Evolutionary conservation across 2,888 invertebrate genomes (phyloP), one percentile per base, ranked within the genome.

Genomic region (Lomographa bimaculata): DNA sequence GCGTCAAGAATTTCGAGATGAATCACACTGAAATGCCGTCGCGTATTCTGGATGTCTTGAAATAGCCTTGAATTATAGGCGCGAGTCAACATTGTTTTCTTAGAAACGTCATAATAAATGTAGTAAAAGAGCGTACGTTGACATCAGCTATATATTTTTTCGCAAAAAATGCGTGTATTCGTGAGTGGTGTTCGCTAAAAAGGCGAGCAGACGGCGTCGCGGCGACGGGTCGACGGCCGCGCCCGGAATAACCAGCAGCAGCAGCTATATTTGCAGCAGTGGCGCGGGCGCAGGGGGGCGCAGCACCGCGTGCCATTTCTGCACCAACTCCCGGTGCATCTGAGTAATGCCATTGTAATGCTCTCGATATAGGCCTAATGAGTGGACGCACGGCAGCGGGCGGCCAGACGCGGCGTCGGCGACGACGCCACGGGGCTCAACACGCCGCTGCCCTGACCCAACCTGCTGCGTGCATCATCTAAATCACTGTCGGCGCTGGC

Each of bases 331-430:
- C 83, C 86, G 79, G 84, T 86, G 87, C 87, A 87, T 86, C 85
- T 87, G 87, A 89, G 82, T 87, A 89, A 89, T 89, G 82, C 71
- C 84, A 85, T 85, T 86, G 84, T 85, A 87, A 87, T 86, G 84
- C 77, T 81, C 85, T 80, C 78, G 71, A 86, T 87, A 83, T 85
- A 87, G 74, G 69, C 74, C 73, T 71, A 64, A 74, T 68, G 76
- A 64, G 66, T 67, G 75, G 63, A 64, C 65, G 67, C 71, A 59
- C 42, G 42, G 38, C 20, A 25, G 24, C 36, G n/a, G 43, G 62
- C 62, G 57, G 63, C 75, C 70, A 86, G 86, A 86, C 86, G 73
- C 71, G 62, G 64, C 66, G 86, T 72, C 83, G 84, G 61, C 81
- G 69, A 44, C 68, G 64, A 44, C 64, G 64, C 24, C 11, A 57